Evolutionary conservation across 1,140 invertebrate genomes (phyloP).

Genomic region (Drosophila ambigua): DNA sequence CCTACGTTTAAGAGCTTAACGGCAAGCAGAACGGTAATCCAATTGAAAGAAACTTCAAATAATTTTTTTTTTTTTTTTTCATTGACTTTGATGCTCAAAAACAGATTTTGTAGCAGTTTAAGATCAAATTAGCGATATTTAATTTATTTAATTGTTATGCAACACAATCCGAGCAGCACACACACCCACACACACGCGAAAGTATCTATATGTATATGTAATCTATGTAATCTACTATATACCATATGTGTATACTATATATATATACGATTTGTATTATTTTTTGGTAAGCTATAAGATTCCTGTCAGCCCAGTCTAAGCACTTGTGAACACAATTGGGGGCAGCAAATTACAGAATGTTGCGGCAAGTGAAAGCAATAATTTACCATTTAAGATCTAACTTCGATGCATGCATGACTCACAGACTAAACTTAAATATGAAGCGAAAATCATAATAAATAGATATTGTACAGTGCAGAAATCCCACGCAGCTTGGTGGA

Average conservation of each 20-base stretch:
- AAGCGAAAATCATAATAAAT: conserved; percentile 59
- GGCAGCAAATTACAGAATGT: conserved; percentile 34
- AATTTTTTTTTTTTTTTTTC: conserved; percentile 30
- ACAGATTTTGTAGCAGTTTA: conserved; percentile 58
- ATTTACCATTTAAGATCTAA: conserved; percentile 36
- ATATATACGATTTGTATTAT: conserved; percentile 68
- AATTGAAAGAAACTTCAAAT: conserved; percentile 6
- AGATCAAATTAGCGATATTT: conserved; percentile 70
- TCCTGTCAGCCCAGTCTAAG: conserved; percentile 30
- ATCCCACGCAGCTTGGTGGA: no score
- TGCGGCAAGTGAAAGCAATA: conserved; percentile 36
- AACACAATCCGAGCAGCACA: conserved; percentile 45
- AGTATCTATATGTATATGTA: conserved; percentile 45
- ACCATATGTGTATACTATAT: conserved; percentile 38
- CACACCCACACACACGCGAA: conserved; percentile 33
- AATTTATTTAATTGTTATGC: conserved; percentile 76
- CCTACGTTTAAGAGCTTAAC: conserved; percentile 10
- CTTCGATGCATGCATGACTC: conserved; percentile 38
- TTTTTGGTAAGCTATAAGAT: conserved; percentile 50
- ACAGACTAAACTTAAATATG: conserved; percentile 10
- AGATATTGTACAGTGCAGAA: conserved; percentile 73
- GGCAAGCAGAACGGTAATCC: conserved; percentile 10
- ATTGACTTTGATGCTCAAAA: conserved; percentile 25
- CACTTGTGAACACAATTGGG: conserved; percentile 32
- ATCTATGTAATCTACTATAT: conserved; percentile 44